These are phyloP conservation scores for Sinotaia quadrata DNA, from an alignment of 2,888 invertebrate genomes.

Conservation along the genomic window DNA sequence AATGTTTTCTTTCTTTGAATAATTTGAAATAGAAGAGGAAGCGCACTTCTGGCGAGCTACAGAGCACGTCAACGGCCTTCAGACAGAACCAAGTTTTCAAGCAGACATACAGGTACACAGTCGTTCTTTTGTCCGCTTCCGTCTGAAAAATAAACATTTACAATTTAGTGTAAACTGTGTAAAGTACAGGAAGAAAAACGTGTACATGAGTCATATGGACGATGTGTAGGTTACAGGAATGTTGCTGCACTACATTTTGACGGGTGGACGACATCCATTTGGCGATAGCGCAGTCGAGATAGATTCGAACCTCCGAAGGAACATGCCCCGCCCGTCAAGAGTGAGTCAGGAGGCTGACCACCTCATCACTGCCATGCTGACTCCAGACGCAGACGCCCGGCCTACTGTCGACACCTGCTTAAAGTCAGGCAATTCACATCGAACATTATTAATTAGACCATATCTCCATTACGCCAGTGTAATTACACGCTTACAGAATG, in stretches of 20 bases:
- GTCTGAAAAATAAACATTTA: too few relatives aligned
- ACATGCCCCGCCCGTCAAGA: slow-evolving; percentile 40
- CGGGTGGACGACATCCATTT: slow-evolving; percentile 63
- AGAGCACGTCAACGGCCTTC: slow-evolving; percentile 3
- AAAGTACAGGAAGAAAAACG: too few relatives aligned
- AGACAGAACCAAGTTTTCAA: slow-evolving; percentile 8
- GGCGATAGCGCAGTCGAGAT: slow-evolving; percentile 53
- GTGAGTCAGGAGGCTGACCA: slow-evolving; percentile 60
- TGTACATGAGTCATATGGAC: too few relatives aligned
- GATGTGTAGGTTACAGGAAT: slow-evolving; percentile 33
- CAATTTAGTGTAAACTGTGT: too few relatives aligned
- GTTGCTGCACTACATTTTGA: slow-evolving; percentile 61
- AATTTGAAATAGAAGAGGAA: too few relatives aligned
- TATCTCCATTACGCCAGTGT: too few relatives aligned
- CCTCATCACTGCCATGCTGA: slow-evolving; percentile 57
- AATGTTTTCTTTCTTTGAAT: too few relatives aligned
- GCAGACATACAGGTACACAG: slow-evolving; percentile 21
- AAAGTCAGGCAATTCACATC: slow-evolving; percentile 30
- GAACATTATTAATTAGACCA: too few relatives aligned
- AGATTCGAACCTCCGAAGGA: slow-evolving; percentile 48
- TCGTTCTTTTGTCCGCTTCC: background rate
- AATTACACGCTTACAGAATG: too few relatives aligned
- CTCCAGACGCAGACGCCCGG: slow-evolving; percentile 43
- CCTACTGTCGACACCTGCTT: slow-evolving; percentile 45
- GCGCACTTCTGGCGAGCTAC: slow-evolving; percentile 21